Evolutionary conservation across 2,113 vertebrate genomes (phyloP).

Genomic region (Rousettus leschenaultii): DNA sequence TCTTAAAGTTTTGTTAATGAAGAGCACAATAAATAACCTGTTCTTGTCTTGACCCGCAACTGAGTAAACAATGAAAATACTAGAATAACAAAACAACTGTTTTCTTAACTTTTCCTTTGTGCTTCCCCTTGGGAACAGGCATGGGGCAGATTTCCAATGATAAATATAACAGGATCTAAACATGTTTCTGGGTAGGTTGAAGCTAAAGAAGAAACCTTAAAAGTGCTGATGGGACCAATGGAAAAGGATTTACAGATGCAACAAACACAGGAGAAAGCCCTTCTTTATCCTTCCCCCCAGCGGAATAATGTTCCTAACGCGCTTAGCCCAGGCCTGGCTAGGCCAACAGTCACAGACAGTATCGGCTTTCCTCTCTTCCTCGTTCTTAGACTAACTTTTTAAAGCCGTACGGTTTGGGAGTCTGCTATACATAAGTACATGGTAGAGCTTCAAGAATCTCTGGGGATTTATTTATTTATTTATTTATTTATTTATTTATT

Average conservation of each 20-base stretch:
- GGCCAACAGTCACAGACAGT: background rate
- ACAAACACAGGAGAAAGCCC: background rate
- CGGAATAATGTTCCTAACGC: background rate
- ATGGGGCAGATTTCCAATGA: conserved; percentile 20
- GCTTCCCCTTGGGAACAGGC: background rate
- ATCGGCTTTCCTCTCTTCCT: background rate
- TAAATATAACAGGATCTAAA: background rate
- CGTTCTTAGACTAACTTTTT: background rate
- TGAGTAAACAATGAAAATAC: conserved; percentile 43
- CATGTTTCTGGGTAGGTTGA: background rate
- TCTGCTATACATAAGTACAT: background rate
- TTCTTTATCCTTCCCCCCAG: background rate
- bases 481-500: background rate
- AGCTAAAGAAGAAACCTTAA: conserved; percentile 1
- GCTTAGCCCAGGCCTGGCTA: background rate
- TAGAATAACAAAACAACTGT: conserved; percentile 30
- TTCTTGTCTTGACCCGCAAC: conserved; percentile 25
- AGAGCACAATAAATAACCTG: conserved; percentile 47
- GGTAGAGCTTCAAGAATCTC: background rate
- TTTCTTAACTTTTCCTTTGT: conserved; percentile 27
- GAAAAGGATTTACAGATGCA: background rate
- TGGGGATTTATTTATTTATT: background rate
- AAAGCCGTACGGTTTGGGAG: background rate
- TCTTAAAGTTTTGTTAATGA: conserved; percentile 29
- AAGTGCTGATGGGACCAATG: background rate